A percentile compares a stretch with the other conserved stretches of the same genome.
Evolutionary conservation across 2,888 invertebrate species (phyloP).

Genomic region (Phengaris arion): DNA sequence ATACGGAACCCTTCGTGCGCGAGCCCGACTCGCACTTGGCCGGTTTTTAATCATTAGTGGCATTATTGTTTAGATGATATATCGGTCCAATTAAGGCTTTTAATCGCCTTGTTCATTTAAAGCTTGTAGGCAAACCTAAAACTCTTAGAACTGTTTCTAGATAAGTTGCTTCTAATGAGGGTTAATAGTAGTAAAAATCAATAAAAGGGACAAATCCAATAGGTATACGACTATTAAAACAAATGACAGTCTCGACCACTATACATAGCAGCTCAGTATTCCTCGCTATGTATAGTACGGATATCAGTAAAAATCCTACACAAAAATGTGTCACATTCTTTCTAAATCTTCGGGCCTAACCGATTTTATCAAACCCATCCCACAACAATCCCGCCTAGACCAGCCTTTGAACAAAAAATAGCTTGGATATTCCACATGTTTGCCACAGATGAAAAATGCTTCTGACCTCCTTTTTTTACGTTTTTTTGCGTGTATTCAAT

Average conservation of each 20-base stretch:
- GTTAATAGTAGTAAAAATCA: too few species aligned
- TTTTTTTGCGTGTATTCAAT: conserved; percentile 18
- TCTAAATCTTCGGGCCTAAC: neutral
- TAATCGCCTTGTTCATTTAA: too few species aligned
- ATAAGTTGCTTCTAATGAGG: too few species aligned
- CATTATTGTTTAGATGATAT: too few species aligned
- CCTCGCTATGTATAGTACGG: neutral
- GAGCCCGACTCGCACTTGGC: too few species aligned
- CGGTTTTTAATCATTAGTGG: too few species aligned
- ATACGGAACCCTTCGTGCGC: too few species aligned
- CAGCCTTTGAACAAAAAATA: conserved; percentile 23
- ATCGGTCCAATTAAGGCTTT: too few species aligned
- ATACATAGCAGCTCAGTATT: neutral
- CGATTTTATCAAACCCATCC: conserved; percentile 11
- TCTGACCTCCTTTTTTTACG: conserved; percentile 1
- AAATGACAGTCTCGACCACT: neutral
- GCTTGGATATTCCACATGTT: conserved; percentile 24
- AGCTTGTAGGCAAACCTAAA: too few species aligned
- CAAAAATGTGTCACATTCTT: neutral
- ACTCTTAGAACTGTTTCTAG: too few species aligned
- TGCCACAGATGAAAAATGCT: conserved; percentile 20
- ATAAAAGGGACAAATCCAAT: too few species aligned
- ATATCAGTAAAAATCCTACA: neutral
- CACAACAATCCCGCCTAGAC: conserved; percentile 22
- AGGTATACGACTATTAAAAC: neutral